phyloP scores from a whole-genome alignment of 2,888 invertebrate species.

The Xestobium rufovillosum region DNA sequence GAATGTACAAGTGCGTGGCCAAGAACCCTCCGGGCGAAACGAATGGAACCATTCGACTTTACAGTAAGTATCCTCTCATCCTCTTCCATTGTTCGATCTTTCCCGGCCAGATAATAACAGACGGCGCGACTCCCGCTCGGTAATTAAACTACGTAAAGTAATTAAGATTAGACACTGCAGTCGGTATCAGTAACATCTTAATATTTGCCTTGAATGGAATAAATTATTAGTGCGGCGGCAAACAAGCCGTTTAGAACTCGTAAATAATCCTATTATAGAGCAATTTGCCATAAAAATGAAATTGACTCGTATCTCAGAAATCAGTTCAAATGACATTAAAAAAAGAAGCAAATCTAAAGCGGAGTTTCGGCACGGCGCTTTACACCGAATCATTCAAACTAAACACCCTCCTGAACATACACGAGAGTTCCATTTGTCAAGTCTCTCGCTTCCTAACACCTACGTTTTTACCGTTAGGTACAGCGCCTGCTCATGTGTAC shows the following conservation, averaged over 20 bases:
- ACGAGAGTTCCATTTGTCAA: constrained; percentile 37
- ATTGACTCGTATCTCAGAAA: constrained; percentile 35
- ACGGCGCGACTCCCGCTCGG: constrained; percentile 30
- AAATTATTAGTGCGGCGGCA: constrained; percentile 37
- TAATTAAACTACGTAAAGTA: constrained; percentile 39
- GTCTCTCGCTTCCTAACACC: constrained; percentile 17
- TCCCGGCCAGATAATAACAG: constrained; percentile 31
- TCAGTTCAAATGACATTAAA: constrained; percentile 35
- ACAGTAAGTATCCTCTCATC: constrained; percentile 60
- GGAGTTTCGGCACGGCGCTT: not conserved
- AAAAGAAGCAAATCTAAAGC: too few relatives aligned
- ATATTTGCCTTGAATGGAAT: constrained; percentile 36
- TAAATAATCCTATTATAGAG: constrained; percentile 32
- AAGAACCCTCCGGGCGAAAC: constrained; percentile 89
- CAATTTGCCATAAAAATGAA: constrained; percentile 35
- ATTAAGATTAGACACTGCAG: constrained; percentile 38
- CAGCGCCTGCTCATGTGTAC: too few relatives aligned
- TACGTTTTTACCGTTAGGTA: too few relatives aligned
- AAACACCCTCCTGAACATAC: constrained; percentile 26
- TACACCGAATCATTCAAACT: constrained; percentile 1
- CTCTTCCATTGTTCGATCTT: constrained; percentile 23
- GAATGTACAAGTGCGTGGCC: constrained; percentile 80
- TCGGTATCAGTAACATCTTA: constrained; percentile 37
- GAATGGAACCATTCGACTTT: constrained; percentile 80
- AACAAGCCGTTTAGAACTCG: constrained; percentile 32